phyloP scores from a whole-genome alignment of 2,113 vertebrate genomes.

The Columbina picui region DNA sequence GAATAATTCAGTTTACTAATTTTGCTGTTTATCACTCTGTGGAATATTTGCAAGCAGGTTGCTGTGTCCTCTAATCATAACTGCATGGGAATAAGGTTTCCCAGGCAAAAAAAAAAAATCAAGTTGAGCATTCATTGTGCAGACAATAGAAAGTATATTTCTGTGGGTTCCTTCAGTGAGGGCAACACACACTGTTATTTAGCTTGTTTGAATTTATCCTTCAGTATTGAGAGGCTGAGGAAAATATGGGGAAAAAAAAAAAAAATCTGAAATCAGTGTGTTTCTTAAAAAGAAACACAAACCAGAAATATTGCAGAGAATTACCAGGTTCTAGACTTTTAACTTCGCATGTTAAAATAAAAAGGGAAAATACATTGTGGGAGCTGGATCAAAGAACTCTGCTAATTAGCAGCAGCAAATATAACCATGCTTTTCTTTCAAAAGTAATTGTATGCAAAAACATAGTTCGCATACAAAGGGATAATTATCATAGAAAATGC shows the following conservation, averaged over 20 bases:
- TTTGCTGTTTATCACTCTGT: neutral
- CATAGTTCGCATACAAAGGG: neutral
- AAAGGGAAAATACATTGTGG: neutral
- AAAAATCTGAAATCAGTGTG: neutral
- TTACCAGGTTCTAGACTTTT: neutral
- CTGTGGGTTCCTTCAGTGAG: neutral
- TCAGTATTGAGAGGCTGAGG: neutral
- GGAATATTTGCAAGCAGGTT: neutral
- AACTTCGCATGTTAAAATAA: neutral
- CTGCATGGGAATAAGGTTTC: neutral
- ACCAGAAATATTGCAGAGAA: fast-evolving
- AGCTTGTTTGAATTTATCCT: neutral
- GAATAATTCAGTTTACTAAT: slow-evolving; percentile 37
- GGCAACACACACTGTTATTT: neutral
- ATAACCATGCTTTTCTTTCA: neutral
- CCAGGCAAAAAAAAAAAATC: neutral
- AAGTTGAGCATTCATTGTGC: neutral
- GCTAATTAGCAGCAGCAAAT: neutral
- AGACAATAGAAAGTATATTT: neutral
- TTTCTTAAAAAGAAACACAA: neutral
- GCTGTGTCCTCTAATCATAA: neutral
- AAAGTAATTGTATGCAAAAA: neutral
- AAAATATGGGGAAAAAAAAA: neutral
- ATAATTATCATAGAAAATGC: neutral
- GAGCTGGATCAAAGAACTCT: neutral